phyloP scores from a whole-genome alignment of 2,888 invertebrate species.

The Eupithecia pulchellata region DNA sequence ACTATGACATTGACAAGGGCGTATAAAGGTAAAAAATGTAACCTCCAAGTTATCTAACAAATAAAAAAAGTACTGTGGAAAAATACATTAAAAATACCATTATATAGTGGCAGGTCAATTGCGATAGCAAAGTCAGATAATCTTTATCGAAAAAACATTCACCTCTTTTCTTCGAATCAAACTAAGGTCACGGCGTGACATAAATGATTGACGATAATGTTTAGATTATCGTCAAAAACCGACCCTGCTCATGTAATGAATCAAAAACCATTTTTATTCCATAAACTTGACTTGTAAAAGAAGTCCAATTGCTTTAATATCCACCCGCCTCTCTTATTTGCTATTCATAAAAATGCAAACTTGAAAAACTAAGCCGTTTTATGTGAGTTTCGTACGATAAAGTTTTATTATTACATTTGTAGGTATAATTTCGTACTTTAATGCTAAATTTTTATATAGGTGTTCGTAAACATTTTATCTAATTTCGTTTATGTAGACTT shows the following conservation, averaged over 20 bases:
- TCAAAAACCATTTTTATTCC: slow-evolving; percentile 14
- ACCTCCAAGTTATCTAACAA: too few species aligned
- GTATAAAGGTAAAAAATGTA: neutral
- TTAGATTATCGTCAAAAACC: too few species aligned
- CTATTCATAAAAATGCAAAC: slow-evolving; percentile 22
- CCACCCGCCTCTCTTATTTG: neutral
- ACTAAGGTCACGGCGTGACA: slow-evolving; percentile 19
- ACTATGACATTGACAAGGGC: neutral
- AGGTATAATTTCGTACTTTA: slow-evolving; percentile 18
- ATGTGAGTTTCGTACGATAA: slow-evolving; percentile 7
- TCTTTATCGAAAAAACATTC: slow-evolving; percentile 14
- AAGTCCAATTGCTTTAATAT: neutral
- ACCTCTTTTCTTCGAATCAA: slow-evolving; percentile 14
- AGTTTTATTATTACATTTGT: slow-evolving; percentile 20
- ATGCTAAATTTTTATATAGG: slow-evolving; percentile 18
- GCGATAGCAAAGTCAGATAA: slow-evolving; percentile 10
- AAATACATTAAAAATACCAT: slow-evolving; percentile 3
- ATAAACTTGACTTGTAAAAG: neutral
- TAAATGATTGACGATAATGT: slow-evolving; percentile 24
- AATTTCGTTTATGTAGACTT: neutral
- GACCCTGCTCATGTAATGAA: slow-evolving; percentile 16
- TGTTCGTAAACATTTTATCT: slow-evolving; percentile 9
- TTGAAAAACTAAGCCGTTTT: slow-evolving; percentile 18
- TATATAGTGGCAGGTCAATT: neutral
- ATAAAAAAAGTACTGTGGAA: neutral